Base-by-base conservation (phyloP, 2,797 vertebrate species). In the Cossypha polioptera region DNA sequence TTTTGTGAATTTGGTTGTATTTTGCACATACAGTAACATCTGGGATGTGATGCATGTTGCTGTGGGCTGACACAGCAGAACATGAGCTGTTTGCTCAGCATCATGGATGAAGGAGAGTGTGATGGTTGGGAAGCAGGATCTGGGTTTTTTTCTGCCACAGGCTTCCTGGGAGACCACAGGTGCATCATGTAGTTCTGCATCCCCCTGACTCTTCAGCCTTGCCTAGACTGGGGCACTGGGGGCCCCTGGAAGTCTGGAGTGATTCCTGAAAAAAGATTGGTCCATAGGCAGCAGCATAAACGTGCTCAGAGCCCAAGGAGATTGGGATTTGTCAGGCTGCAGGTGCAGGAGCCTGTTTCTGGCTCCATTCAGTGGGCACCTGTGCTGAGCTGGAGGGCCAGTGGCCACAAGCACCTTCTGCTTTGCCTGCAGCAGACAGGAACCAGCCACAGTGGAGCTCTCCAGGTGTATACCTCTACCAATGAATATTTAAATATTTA, bases 31-130 rank as follows among this genome's bases (percentile, higher is more conserved):
- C 47, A 48, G 3, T 48, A 25, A 48, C 24, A 47, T 16, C 29
- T 42, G n/a, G 65, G n/a, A 21, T 31, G 16, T 0, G 7, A 18
- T 14, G 36, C n/a, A 11, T 82, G 9, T 29, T 14, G 31, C 48
- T n/a, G 35, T 38, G 75, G 59, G 38, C n/a, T 65, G 40, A 40
- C 33, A 47, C 20, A 38, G 33, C 42, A 51, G 48, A 38, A 35
- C 10, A 53, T n/a, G 40, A 43, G 31, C 40, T 63, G 36, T 59
- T 81, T 38, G 43, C 35, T 38, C 14, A 33, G 26, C 2, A 0
- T 35, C 1, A 0, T 0, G 25, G 48, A 50, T 29, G 24, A 15
- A 80, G 26, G 50, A 54, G 61, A 50, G 19, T 1, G 1, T 26
- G 48, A 42, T 36, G n/a, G 28, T 45, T 17, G 5, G 73, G 62